Percentiles rank a stretch among this genome's conserved stretches.
These are phyloP conservation scores for Leucosticte australis DNA, from an alignment of 2,113 vertebrate species.

Conservation along the genomic window DNA sequence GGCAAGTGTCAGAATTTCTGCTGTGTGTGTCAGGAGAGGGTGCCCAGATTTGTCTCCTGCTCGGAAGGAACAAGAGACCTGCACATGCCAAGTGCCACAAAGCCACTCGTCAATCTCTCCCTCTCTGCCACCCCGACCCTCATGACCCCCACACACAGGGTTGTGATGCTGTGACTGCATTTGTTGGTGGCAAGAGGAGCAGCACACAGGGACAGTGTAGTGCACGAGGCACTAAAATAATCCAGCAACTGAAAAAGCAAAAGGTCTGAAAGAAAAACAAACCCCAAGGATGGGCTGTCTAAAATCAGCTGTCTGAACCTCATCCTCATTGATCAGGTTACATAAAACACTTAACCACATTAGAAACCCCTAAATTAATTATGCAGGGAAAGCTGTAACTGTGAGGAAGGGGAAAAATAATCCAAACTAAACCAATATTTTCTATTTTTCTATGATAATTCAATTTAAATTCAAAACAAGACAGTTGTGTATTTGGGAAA, in stretches of 20 bases:
- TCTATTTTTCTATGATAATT: not conserved
- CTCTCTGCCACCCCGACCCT: not conserved
- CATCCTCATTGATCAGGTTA: not conserved
- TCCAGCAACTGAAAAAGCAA: not conserved
- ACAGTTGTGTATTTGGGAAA: not conserved
- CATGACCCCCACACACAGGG: fast-evolving
- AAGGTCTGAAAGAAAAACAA: not conserved
- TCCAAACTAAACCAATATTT: not conserved
- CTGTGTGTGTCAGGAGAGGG: not conserved
- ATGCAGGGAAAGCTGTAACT: not conserved
- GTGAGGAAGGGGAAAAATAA: not conserved
- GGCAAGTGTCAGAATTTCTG: not conserved
- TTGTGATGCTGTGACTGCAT: not conserved
- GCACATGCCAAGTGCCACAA: not conserved
- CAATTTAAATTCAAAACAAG: not conserved
- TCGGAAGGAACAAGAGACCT: not conserved
- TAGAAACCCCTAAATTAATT: not conserved
- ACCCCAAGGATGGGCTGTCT: not conserved
- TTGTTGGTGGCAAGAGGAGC: not conserved
- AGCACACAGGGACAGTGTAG: not conserved
- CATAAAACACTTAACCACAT: not conserved
- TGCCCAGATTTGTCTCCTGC: not conserved
- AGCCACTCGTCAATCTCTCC: not conserved
- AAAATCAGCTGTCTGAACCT: not conserved
- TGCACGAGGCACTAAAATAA: not conserved